phyloP scores from a whole-genome alignment of 2,113 vertebrate species.

The Dolichotis patagonum region DNA sequence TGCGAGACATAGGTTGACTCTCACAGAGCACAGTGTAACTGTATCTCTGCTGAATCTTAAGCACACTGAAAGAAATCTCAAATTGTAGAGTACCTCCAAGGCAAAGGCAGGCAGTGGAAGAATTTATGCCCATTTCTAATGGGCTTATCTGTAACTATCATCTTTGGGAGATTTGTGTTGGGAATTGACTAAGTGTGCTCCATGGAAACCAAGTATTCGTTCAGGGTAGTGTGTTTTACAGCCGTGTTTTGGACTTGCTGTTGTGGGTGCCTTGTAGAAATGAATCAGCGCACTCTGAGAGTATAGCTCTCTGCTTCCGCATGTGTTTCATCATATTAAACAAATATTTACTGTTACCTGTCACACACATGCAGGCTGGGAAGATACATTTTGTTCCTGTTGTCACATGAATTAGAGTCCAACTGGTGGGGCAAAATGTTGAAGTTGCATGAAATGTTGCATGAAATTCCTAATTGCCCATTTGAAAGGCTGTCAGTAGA shows the following conservation, averaged over 20 bases:
- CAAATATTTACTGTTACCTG: conserved; percentile 8
- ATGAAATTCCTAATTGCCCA: background rate
- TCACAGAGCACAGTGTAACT: background rate
- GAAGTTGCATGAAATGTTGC: background rate
- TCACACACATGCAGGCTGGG: background rate
- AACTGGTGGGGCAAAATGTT: background rate
- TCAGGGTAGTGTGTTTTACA: background rate
- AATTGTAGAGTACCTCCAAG: background rate
- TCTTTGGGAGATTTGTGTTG: background rate
- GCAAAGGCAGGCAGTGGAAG: background rate
- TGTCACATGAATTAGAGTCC: background rate
- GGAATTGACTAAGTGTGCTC: background rate
- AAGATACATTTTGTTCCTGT: background rate
- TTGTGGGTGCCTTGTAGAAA: background rate
- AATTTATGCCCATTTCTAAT: background rate
- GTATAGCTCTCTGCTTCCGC: background rate
- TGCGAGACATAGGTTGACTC: background rate
- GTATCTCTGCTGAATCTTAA: background rate
- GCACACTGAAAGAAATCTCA: background rate
- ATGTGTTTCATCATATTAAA: background rate
- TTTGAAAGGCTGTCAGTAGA: background rate
- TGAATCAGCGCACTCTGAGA: background rate
- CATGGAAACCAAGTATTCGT: background rate
- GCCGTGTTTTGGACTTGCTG: background rate
- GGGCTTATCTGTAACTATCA: background rate